Percentiles rank a stretch among this genome's conserved stretches.
Evolutionary conservation across 2,113 vertebrate species (phyloP).

Genomic region (Hystrix brachyura): DNA sequence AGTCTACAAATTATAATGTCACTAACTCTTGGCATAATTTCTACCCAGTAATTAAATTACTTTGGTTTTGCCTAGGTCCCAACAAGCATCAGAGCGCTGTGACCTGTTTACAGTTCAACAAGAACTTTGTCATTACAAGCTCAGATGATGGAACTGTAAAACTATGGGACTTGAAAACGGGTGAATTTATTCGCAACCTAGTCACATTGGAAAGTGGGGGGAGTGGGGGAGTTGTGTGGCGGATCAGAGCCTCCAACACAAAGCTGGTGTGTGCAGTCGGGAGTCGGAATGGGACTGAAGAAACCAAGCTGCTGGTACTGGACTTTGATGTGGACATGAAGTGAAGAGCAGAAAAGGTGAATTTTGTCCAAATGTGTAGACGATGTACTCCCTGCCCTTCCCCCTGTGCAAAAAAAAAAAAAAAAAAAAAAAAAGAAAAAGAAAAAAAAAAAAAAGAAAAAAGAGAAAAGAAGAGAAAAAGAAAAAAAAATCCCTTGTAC

Average conservation of each 20-base stretch:
- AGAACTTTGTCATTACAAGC: constrained; percentile 99
- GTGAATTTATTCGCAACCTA: constrained; percentile 99
- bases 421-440: constrained; percentile 68
- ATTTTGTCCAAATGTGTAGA: constrained; percentile 89
- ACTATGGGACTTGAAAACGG: constrained; percentile 99
- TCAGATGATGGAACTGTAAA: constrained; percentile 99
- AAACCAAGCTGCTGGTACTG: constrained; percentile 99
- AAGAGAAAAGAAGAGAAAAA: constrained; percentile 68
- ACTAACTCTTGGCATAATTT: constrained; percentile 42
- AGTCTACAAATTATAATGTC: background rate
- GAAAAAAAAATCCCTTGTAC: constrained; percentile 89
- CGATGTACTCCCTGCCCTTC: constrained; percentile 86
- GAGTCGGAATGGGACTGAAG: constrained; percentile 99
- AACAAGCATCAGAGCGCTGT: constrained; percentile 99
- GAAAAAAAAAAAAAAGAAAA: constrained; percentile 76
- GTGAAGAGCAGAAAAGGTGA: constrained; percentile 90
- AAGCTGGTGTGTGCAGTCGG: constrained; percentile 99
- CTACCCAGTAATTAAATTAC: constrained; percentile 73
- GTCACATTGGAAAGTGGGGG: constrained; percentile 99
- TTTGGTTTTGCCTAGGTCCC: constrained; percentile 92
- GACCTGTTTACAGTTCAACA: constrained; percentile 99
- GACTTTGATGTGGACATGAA: constrained; percentile 99
- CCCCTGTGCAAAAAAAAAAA: constrained; percentile 72
- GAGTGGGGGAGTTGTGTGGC: constrained; percentile 98
- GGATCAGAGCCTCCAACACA: constrained; percentile 99